phyloP scores from a whole-genome alignment of 1,140 invertebrate species.

The Drosophila ogumai region DNA sequence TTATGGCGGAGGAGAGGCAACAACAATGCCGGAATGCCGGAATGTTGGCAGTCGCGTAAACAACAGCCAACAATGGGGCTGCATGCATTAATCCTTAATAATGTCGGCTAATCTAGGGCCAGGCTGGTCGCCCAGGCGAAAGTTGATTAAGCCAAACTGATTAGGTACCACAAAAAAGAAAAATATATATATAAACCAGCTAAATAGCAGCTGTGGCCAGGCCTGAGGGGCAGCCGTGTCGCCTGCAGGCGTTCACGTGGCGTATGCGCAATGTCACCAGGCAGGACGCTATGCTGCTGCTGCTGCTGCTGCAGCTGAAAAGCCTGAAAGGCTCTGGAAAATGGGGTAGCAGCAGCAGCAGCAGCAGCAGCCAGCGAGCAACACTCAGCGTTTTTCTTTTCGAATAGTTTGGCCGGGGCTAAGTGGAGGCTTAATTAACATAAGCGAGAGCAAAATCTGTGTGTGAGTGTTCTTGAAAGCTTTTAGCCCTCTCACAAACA shows the following conservation, averaged over 20 bases:
- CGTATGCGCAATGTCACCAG: constrained; percentile 61
- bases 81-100: constrained; percentile 74
- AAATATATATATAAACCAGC: constrained; percentile 3
- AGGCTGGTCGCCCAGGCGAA: constrained; percentile 21
- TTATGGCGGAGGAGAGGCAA: constrained; percentile 15
- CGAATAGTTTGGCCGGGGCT: constrained; percentile 68
- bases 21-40: constrained; percentile 26
- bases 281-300: background rate
- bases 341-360: constrained; percentile 22
- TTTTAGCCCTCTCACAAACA: constrained; percentile 54
- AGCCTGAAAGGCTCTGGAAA: background rate
- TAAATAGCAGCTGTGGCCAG: constrained; percentile 19
- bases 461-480: constrained; percentile 67
- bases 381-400: constrained; percentile 64
- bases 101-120: constrained; percentile 60
- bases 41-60: constrained; percentile 6
- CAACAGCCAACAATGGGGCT: constrained; percentile 42
- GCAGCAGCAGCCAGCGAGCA: constrained; percentile 34
- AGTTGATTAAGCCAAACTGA: constrained; percentile 70
- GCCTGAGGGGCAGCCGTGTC: constrained; percentile 25
- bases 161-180: constrained; percentile 35
- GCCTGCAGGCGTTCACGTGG: constrained; percentile 33
- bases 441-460: constrained; percentile 54
- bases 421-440: constrained; percentile 81
- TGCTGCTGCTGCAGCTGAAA: constrained; percentile 16